Conservation (phyloP, 2,113 vertebrate species). For the Chionomys nivalis region DNA sequence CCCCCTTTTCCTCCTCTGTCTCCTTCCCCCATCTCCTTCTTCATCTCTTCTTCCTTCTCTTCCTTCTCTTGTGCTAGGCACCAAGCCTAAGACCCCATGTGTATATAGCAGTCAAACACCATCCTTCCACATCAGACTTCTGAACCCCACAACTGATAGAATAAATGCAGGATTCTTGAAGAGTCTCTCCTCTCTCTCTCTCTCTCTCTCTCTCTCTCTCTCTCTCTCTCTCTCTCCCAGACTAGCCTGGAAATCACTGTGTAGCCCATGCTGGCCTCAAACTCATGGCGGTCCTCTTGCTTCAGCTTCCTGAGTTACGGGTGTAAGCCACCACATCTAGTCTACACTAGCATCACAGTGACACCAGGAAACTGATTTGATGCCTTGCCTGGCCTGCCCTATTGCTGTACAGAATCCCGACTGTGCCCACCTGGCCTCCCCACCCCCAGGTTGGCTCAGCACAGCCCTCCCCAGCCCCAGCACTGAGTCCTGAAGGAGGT, state of each 20-base stretch:
- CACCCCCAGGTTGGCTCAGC: no score
- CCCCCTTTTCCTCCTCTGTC: not conserved
- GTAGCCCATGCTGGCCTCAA: not conserved
- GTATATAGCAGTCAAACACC: not conserved
- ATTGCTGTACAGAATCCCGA: not conserved
- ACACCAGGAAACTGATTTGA: not conserved
- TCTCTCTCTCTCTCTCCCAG: not conserved
- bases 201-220: not conserved
- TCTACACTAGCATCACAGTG: accelerated
- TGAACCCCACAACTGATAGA: not conserved
- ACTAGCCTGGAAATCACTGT: not conserved
- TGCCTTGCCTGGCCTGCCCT: not conserved
- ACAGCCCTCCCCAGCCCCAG: not conserved
- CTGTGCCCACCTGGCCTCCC: not conserved
- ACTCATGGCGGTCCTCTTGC: not conserved
- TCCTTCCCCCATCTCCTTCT: not conserved
- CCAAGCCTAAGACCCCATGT: not conserved
- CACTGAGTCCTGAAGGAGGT: not conserved
- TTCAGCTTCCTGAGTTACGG: not conserved
- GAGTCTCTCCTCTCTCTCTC: no score
- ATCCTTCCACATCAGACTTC: not conserved
- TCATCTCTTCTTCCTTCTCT: not conserved
- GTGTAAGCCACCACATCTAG: no score
- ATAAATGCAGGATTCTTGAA: not conserved
- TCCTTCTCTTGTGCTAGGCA: not conserved